Base-by-base conservation (phyloP, 2,113 vertebrate genomes). In the Chlamydotis undulata region DNA sequence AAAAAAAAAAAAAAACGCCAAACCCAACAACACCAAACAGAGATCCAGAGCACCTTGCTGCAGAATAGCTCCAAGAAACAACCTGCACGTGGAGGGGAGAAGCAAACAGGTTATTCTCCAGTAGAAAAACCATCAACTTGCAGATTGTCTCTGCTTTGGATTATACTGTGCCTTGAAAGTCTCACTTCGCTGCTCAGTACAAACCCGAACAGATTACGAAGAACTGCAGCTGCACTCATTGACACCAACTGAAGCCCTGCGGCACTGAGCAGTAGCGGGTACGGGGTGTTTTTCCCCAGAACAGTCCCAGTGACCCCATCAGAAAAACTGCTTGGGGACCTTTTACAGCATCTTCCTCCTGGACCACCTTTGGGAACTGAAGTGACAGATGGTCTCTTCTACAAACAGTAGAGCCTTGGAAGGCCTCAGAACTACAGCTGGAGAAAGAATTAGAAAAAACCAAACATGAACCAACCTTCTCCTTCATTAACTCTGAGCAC, bases 51-150 rank as follows among this genome's bases (percentile, higher is more conserved):
- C 2, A 2, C 3, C 35, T 55, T 69, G 81, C 50, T 79, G 39
- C 12, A 19, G 50, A 56, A 23, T 3, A 69, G 50, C 81, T 55
- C 23, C 61, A 35, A 19, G 61, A 60, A 78, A 64, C 16, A 29
- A 28, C 5, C 43, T 47, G 4, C 31, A 3, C 1, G 1, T 3
- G 12, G 26, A 22, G 50, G 4, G 14, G 22, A 19, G 24, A 49
- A 68, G 39, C 41, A 45, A 18, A 12, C 18, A 47, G 35, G 19
- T 39, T 49, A 23, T 49, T 74, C 29, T 75, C 13, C 61, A 26
- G 56, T 1, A 67, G 33, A 39, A 17, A 61, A 39, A 33, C 10
- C 1, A 50, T 1, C 31, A 18, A 2, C 25, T n/a, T 52, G 39
- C 29, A 49, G 37, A 53, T 23, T 22, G 14, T 14, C 25, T 35